Conservation (phyloP, 2,888 invertebrate genomes). For the Sinohyriopsis cumingii region DNA sequence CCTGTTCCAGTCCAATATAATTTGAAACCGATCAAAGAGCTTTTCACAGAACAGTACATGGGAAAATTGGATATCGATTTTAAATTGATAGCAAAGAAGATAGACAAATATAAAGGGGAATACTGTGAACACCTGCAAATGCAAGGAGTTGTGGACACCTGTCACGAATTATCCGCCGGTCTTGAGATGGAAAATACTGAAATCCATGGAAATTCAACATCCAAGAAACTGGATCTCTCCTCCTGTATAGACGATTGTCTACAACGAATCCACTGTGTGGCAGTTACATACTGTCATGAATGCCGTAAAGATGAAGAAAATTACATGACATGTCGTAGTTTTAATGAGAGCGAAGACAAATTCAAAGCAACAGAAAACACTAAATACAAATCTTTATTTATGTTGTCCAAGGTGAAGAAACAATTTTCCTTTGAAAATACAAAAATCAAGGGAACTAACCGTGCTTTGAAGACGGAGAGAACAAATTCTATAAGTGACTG, state of each 20-base stretch:
- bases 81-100: constrained; percentile 5
- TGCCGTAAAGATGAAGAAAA: background rate
- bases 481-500: too few species aligned
- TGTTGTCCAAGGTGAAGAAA: too few species aligned
- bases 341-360: too few species aligned
- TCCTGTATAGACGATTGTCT: constrained; percentile 5
- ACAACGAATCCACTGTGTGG: constrained; percentile 1
- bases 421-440: too few species aligned
- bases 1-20: constrained; percentile 21
- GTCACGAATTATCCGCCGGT: background rate
- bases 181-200: background rate
- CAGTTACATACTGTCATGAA: background rate
- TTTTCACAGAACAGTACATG: constrained; percentile 23
- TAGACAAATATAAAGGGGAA: constrained; percentile 3
- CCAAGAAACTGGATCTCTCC: background rate
- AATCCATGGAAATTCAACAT: background rate
- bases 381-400: too few species aligned
- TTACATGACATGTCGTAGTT: too few species aligned
- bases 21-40: constrained; percentile 15
- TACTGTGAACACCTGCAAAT: constrained; percentile 9
- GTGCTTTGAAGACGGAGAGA: too few species aligned
- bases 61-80: constrained; percentile 11
- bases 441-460: too few species aligned
- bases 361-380: too few species aligned
- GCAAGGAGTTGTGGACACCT: constrained; percentile 1